Evolutionary conservation across 2,888 invertebrate species (phyloP).

Genomic region (Gymnocheta viridis): DNA sequence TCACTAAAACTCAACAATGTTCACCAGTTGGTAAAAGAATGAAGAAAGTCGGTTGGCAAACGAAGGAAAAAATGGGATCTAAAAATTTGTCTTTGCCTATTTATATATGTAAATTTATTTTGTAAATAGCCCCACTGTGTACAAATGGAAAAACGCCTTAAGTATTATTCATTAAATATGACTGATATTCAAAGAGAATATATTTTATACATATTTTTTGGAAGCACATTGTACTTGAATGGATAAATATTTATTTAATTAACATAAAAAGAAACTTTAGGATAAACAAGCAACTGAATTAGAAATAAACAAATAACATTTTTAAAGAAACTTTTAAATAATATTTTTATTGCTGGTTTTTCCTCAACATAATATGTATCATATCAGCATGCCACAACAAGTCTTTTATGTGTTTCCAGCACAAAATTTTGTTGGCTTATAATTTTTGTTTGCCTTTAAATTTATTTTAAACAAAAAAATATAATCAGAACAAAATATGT

Average conservation of each 20-base stretch:
- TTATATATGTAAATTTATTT: too few relatives aligned
- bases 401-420: slow-evolving; percentile 43
- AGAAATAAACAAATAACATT: slow-evolving; percentile 11
- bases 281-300: slow-evolving; percentile 2
- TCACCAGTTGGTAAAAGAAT: too few relatives aligned
- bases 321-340: slow-evolving; percentile 34
- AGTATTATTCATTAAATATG: neutral
- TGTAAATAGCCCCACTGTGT: too few relatives aligned
- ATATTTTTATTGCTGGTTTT: slow-evolving; percentile 52
- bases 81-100: too few relatives aligned
- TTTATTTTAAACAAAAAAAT: neutral
- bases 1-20: too few relatives aligned
- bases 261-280: slow-evolving; percentile 20
- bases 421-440: slow-evolving; percentile 9
- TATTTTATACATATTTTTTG: neutral
- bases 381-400: slow-evolving; percentile 46
- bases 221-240: neutral
- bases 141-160: neutral
- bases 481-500: neutral
- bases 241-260: slow-evolving; percentile 51
- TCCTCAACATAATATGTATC: neutral
- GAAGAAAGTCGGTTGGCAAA: too few relatives aligned
- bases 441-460: slow-evolving; percentile 23
- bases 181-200: neutral
- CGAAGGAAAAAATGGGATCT: too few relatives aligned